Conservation (phyloP, 2,797 vertebrate genomes). For the Enteromius unitaeniatus region DNA sequence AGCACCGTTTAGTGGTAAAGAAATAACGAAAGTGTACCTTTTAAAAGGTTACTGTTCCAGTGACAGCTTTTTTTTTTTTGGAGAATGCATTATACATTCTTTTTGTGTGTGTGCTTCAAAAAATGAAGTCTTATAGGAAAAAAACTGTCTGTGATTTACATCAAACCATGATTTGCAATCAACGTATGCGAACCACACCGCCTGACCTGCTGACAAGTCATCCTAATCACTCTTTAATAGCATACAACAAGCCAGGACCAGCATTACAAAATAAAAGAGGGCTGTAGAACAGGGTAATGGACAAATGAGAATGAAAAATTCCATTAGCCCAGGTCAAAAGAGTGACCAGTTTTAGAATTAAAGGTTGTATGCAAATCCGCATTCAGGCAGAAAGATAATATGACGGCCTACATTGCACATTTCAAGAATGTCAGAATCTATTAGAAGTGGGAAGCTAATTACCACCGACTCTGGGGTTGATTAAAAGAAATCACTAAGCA, state of each 20-base stretch:
- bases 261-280: slow-evolving; percentile 10
- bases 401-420: slow-evolving; percentile 49
- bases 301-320: slow-evolving; percentile 45
- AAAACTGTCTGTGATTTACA: not conserved
- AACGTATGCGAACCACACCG: not conserved
- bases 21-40: not conserved
- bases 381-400: slow-evolving; percentile 32
- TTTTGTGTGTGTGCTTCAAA: not conserved
- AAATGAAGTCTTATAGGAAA: not conserved
- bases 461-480: slow-evolving; percentile 74
- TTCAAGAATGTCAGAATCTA: slow-evolving; percentile 74
- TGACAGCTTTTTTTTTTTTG: not conserved
- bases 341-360: slow-evolving; percentile 25
- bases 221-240: slow-evolving; percentile 36
- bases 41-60: not conserved
- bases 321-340: slow-evolving; percentile 48
- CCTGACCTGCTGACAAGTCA: slow-evolving; percentile 26
- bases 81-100: not conserved
- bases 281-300: not conserved
- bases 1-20: not conserved
- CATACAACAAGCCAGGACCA: slow-evolving; percentile 18
- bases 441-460: slow-evolving; percentile 75
- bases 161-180: slow-evolving; percentile 23
- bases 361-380: slow-evolving; percentile 53
- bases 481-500: slow-evolving; percentile 76